Base-by-base conservation (phyloP, 2,113 vertebrate species). In the Chamaetylas fuelleborni region DNA sequence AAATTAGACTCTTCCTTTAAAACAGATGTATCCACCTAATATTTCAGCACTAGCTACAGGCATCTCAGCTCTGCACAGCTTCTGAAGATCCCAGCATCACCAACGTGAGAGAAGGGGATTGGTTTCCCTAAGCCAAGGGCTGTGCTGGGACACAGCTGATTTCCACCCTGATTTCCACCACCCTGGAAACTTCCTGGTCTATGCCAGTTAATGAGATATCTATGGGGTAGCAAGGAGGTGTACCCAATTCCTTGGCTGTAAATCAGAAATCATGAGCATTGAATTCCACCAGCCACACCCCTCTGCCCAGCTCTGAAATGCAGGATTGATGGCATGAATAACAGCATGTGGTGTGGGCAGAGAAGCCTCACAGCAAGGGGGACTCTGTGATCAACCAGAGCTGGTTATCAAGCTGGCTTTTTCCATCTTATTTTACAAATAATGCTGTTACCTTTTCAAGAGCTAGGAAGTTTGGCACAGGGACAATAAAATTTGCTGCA, bases 181-280 rank as follows among this genome's bases (percentile, higher is more conserved):
- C 20, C 24, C 53, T 65, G 50, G 36, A 90, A 79, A 65, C 43
- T 56, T 80, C 58, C 38, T 12, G 0, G 5, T 58, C 67, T 78
- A 0, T 61, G 54, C 29, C 78, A 62, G 29, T 25, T 61, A 50
- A 54, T 34, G 26, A 31, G 43, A 17, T n/a, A 53, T 5, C 61
- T n/a, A 57, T 76, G 67, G 50, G 58, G 34, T 1, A 90, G 28
- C 0, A 0, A 86, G 40, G 54, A 53, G 10, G 14, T 4, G 8
- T 45, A 29, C 51, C 50, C 64, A 62, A 5, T n/a, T 81, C 24
- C 40, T 15, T 31, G 34, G 28, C 36, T 87, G 19, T 56, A 73
- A 88, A 86, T 51, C 47, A 62, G 76, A 77, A 85, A n/a, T 7
- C 12, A 1, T 0, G 4, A 25, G n/a, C 51, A 25, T 19, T 70